phyloP scores from a whole-genome alignment of 2,113 vertebrate genomes.

The Daboia siamensis region DNA sequence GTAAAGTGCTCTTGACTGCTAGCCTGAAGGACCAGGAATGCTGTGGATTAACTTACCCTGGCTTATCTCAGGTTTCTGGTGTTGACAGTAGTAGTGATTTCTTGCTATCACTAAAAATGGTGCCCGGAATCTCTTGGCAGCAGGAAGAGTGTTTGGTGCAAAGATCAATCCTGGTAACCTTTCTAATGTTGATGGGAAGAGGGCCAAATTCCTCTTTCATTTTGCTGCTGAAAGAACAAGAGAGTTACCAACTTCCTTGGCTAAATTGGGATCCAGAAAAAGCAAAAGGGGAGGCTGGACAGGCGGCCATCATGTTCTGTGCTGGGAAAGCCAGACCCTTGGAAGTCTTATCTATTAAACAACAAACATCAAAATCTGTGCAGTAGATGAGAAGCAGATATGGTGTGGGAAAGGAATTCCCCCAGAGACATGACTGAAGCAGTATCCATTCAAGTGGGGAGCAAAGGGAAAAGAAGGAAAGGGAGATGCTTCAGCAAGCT shows the following conservation, averaged over 20 bases:
- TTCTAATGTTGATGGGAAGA: conserved; percentile 7
- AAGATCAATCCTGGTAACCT: conserved; percentile 15
- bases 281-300: not conserved
- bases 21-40: not conserved
- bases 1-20: not conserved
- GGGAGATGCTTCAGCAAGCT: conserved; percentile 43
- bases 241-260: not conserved
- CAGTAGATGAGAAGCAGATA: conserved; percentile 33
- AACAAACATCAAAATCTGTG: not conserved
- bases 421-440: not conserved
- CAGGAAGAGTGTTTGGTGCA: conserved; percentile 13
- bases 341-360: conserved; percentile 14
- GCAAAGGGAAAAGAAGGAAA: conserved; percentile 43
- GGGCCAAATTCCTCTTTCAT: not conserved
- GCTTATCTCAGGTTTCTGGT: conserved; percentile 15
- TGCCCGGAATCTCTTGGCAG: conserved; percentile 10
- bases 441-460: not conserved
- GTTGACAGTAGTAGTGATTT: conserved; percentile 11
- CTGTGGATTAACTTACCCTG: conserved; percentile 12
- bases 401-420: accelerated
- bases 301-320: not conserved
- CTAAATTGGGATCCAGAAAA: not conserved
- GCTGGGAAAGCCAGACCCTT: accelerated
- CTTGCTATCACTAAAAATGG: conserved; percentile 16
- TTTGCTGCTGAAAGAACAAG: conserved; percentile 13